Conservation (phyloP, 1,140 invertebrate species). For the Pseudomyrmex gracilis region DNA sequence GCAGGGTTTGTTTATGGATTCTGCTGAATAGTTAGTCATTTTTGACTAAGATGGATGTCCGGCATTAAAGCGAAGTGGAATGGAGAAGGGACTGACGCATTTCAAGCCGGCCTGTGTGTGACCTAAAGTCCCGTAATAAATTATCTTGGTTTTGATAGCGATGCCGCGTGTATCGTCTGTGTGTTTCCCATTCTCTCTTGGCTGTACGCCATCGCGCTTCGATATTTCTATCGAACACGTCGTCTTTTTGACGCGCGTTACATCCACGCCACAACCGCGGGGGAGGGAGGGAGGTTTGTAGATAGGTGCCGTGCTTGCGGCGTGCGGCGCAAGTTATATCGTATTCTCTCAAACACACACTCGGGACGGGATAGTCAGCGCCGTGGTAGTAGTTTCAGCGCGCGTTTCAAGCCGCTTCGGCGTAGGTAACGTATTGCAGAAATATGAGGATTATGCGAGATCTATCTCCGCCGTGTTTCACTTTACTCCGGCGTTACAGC, state of each 20-base stretch:
- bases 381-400: constrained; percentile 27
- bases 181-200: constrained; percentile 12
- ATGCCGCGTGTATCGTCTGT: background rate
- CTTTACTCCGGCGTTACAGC: constrained; percentile 44
- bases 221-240: constrained; percentile 7
- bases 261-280: background rate
- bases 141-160: constrained; percentile 46
- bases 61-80: constrained; percentile 45
- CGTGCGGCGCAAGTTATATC: constrained; percentile 40
- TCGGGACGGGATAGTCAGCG: constrained; percentile 50
- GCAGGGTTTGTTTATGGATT: constrained; percentile 42
- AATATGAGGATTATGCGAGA: constrained; percentile 61
- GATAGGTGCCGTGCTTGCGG: constrained; percentile 28
- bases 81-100: constrained; percentile 10
- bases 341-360: constrained; percentile 60
- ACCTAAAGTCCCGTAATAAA: constrained; percentile 34
- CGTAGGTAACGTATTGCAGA: constrained; percentile 48
- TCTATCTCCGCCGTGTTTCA: constrained; percentile 61
- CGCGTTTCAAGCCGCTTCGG: constrained; percentile 16
- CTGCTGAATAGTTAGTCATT: constrained; percentile 26
- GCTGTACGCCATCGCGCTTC: background rate
- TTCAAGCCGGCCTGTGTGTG: constrained; percentile 1
- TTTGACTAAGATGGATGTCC: constrained; percentile 57
- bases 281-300: no score
- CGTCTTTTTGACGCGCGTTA: constrained; percentile 14